phyloP scores from a whole-genome alignment of 2,797 vertebrate genomes.

The Sebastiscus albofasciatus region DNA sequence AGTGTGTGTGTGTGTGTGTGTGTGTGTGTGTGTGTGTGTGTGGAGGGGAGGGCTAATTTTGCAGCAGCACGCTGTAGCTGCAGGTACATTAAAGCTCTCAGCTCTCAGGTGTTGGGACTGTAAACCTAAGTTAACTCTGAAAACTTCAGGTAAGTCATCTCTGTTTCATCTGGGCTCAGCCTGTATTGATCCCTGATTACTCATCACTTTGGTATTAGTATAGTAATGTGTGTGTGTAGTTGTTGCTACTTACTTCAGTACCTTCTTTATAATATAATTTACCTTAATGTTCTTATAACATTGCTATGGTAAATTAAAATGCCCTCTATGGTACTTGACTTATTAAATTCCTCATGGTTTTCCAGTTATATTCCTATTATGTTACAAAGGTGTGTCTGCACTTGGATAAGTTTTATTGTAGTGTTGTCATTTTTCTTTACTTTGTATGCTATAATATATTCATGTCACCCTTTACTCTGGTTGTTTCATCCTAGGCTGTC shows the following conservation, averaged over 20 bases:
- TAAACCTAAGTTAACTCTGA: conserved; percentile 28
- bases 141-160: conserved; percentile 35
- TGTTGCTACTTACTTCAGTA: neutral
- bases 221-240: neutral
- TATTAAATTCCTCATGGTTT: no score
- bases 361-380: neutral
- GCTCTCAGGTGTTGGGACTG: conserved; percentile 11
- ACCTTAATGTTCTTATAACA: neutral
- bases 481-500: neutral
- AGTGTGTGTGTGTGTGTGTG: neutral
- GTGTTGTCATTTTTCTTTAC: neutral
- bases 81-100: conserved; percentile 22
- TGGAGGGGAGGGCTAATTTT: conserved; percentile 30
- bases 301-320: neutral
- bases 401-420: neutral
- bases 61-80: conserved; percentile 15
- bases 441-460: neutral
- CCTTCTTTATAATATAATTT: neutral
- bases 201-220: neutral
- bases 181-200: neutral
- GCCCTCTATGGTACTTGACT: neutral
- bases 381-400: neutral
- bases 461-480: neutral
- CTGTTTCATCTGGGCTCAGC: neutral
- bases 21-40: conserved; percentile 7